Evolutionary conservation across 2,797 vertebrate species (phyloP).

Genomic region (Tadarida brasiliensis): DNA sequence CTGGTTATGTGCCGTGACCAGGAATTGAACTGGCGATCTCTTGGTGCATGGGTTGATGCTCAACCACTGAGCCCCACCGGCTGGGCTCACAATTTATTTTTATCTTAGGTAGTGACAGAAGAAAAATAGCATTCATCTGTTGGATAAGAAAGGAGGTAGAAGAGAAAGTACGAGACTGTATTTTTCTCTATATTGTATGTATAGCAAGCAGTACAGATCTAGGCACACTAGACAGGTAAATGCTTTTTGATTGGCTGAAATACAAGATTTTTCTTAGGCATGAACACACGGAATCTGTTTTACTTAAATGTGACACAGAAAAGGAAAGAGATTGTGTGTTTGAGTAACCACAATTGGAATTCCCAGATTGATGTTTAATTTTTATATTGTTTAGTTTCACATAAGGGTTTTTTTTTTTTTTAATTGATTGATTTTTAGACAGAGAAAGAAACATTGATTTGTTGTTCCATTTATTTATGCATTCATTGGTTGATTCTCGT

Average conservation of each 20-base stretch:
- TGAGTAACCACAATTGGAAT: background rate
- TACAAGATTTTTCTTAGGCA: background rate
- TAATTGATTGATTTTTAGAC: background rate
- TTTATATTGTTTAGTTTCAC: background rate
- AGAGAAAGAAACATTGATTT: background rate
- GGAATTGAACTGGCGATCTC: no score
- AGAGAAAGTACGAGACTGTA: background rate
- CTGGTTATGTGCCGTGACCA: no score
- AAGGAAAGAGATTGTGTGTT: background rate
- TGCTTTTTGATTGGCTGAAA: background rate
- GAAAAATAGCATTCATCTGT: background rate
- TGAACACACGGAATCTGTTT: background rate
- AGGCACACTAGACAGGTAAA: background rate
- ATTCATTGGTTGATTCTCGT: background rate
- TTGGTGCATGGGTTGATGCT: no score
- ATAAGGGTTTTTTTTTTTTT: background rate
- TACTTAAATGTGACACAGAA: background rate
- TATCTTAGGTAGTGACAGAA: background rate
- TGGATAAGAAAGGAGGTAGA: constrained; percentile 3
- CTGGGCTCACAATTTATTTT: background rate
- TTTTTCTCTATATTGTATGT: background rate
- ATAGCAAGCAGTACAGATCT: background rate
- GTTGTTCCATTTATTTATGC: background rate
- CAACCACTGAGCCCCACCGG: no score
- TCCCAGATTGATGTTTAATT: background rate